Evolutionary conservation across 2,113 vertebrate species (phyloP).

Genomic region (Salvelinus fontinalis): DNA sequence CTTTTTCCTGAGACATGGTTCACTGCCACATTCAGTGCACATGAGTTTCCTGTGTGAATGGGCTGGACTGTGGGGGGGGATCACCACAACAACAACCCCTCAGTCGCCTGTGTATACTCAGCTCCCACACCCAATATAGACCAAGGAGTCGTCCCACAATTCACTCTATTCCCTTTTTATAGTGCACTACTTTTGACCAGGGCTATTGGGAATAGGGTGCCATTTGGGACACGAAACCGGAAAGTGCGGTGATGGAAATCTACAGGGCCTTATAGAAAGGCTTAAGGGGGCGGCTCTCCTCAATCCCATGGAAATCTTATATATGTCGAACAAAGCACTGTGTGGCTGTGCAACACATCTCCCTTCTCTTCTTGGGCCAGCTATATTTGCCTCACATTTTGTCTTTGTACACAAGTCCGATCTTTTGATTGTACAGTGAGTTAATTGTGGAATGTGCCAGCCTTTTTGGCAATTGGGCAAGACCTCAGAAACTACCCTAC

Average conservation of each 20-base stretch:
- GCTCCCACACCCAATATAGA: not conserved
- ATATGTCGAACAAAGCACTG: not conserved
- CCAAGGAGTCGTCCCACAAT: conserved; percentile 7
- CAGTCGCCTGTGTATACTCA: conserved; percentile 4
- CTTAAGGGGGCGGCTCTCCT: not conserved
- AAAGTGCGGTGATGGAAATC: conserved; percentile 23
- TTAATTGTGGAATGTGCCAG: not conserved
- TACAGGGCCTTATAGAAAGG: conserved; percentile 17
- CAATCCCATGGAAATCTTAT: conserved; percentile 35
- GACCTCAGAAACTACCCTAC: not conserved
- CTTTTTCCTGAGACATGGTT: conserved; percentile 12
- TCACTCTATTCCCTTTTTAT: too few relatives aligned
- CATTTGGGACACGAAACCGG: not conserved
- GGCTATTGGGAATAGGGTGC: too few relatives aligned
- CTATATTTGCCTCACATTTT: not conserved
- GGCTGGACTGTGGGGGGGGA: conserved; percentile 11
- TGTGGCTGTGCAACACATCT: not conserved
- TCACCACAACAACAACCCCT: conserved; percentile 32
- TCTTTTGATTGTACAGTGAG: not conserved
- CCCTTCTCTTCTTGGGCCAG: not conserved
- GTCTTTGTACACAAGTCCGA: not conserved
- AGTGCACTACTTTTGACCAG: too few relatives aligned
- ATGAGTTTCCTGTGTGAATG: conserved; percentile 38
- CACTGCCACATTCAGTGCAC: conserved; percentile 25
- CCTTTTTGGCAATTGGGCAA: not conserved